Evolutionary conservation across 1,140 invertebrate genomes (phyloP), one percentile per base, ranked within the genome.

Genomic region (Scaptodrosophila lebanonensis): DNA sequence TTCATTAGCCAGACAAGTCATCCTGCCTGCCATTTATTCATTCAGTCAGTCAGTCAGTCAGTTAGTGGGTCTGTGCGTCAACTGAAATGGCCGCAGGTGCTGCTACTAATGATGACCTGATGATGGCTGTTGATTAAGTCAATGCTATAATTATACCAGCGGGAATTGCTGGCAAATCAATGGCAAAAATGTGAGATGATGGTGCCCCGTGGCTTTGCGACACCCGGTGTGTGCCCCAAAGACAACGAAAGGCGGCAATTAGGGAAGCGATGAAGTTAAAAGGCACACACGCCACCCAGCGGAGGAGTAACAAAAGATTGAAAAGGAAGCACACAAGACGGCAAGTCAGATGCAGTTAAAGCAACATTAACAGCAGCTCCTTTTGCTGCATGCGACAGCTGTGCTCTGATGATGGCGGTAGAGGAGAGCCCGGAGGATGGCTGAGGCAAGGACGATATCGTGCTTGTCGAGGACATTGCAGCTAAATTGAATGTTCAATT

Each of bases 251-350:
- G 12, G 40, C 32, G 53, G 57, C 69, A 82, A 82, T 82, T 82
- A 82, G 76, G n/a, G 70, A 70, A 70, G 57, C 69, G 70, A 83
- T 75, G 58, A 82, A 66, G 66, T 70, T 58, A 67, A 67, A 57
- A 57, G n/a, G 54, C 61, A 56, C 32, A 45, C 61, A 66, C 54
- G 51, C 5, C 7, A 38, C 8, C 8, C 3, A 47, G 13, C 29
- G 15, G 20, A 9, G 12, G n/a, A 32, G 29, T 16, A 45, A 18
- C 13, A 16, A n/a, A 27, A 15, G 42, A 13, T 16, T 7, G 13
- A 45, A 16, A 16, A 45, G 38, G 38, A 43, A 52, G 53, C 22
- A 32, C 29, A 20, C 17, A 38, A 17, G 44, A 47, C 40, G 40
- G 51, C 62, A 52, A 50, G 66, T 66, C 62, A 71, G 57, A 66